Percentiles rank a stretch among this genome's conserved stretches.
Evolutionary conservation across 2,797 vertebrate species (phyloP).

Genomic region (Manis javanica): DNA sequence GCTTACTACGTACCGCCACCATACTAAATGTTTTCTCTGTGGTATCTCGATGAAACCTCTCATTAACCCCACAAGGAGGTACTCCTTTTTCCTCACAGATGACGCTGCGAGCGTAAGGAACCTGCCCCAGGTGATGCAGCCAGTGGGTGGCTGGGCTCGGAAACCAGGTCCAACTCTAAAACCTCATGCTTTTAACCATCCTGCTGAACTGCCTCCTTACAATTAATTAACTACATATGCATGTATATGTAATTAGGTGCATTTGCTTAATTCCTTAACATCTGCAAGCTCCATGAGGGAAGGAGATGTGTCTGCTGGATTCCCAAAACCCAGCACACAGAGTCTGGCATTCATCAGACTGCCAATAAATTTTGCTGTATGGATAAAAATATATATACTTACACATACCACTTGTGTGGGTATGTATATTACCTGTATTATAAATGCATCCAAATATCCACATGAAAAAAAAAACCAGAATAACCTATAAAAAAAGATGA

Average conservation of each 20-base stretch:
- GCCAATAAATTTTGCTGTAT: neutral
- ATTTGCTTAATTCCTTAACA: neutral
- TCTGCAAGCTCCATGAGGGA: neutral
- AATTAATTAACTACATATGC: neutral
- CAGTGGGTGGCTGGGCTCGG: neutral
- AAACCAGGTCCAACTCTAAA: neutral
- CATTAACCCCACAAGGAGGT: neutral
- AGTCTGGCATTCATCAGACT: neutral
- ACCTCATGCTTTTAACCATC: neutral
- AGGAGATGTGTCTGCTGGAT: neutral
- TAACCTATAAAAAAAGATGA: conserved; percentile 31
- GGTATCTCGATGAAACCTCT: neutral
- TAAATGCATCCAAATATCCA: neutral
- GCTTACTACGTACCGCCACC: neutral
- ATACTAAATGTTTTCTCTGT: neutral
- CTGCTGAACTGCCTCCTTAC: neutral
- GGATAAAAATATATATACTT: neutral
- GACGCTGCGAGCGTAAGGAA: neutral
- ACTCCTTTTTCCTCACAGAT: neutral
- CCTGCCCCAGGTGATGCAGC: neutral
- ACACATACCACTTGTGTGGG: neutral
- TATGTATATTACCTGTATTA: neutral
- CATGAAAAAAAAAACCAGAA: neutral
- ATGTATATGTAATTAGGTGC: neutral
- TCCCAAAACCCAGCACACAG: neutral